Evolutionary conservation across 1,140 invertebrate genomes (phyloP), one percentile per base, ranked within the genome.

Genomic region (Chymomyza costata): DNA sequence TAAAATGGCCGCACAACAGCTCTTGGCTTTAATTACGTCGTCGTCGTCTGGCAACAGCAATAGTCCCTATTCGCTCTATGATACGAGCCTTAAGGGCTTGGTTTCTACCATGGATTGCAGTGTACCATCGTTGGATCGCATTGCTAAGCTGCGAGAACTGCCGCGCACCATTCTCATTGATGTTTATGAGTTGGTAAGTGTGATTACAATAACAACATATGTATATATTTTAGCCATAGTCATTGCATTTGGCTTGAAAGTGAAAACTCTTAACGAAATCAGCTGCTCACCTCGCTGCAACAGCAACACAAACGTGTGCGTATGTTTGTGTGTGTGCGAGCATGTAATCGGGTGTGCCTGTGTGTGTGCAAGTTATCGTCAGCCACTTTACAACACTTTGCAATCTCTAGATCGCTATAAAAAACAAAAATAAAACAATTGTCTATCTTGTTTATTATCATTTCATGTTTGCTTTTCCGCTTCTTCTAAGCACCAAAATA

Each of bases 111-210:
- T 83, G 55, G 68, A 78, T 61, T 65, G 58, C 37, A 56, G 34
- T 25, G 70, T 83, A 30, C 19, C 66, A 13, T 50, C 66, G 6
- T 38, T 84, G 55, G 64, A 73, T 7, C 61, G 65, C 38, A 80
- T 84, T 19, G 50, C 55, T 32, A 65, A 80, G n/a, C 41, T 84
- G 49, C 64, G 70, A 6, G 76, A 80, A 18, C 39, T 84, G 73
- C 82, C 82, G 11, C 61, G 56, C 13, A 73, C 67, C 47, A 39
- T 84, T 11, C 74, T 84, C 39, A 83, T 70, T 19, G 82, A 84
- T 67, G 68, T 84, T 41, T 84, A 84, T 44, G 73, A 73, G 32
- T 46, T 61, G 69, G 82, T 84, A 38, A 82, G 73, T 66, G 18
- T 45, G 10, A 32, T n/a, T n/a, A 2, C 35, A 15, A 38, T 15